Evolutionary conservation across 2,113 vertebrate genomes (phyloP), one percentile per base, ranked within the genome.

Genomic region (Phrynocephalus versicolor): DNA sequence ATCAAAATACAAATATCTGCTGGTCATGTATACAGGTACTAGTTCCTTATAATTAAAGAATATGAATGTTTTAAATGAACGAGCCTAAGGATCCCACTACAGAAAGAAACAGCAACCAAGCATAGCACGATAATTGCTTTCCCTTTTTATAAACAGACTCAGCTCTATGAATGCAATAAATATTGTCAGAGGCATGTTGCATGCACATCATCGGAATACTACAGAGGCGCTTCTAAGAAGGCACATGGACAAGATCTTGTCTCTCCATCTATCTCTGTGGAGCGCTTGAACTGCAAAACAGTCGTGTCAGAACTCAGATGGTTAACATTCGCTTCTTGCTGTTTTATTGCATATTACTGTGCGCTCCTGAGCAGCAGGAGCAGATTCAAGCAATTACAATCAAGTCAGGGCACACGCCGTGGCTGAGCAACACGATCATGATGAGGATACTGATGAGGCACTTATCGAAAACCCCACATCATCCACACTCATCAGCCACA

Each of bases 321-420:
- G 97, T 97, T 97, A 97, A 97, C 97, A 97, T 95, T 97, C 95
- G 96, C 95, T 96, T 96, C 96, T 97, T 97, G 97, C 98, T 97
- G 98, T 97, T 98, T 98, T 98, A 98, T 98, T 98, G 98, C 97
- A 98, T 97, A 97, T 98, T 97, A 97, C 96, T 95, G 95, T 96
- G 96, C 94, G 96, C 96, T 96, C 95, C 96, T 91, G 97, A 99
- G 97, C 98, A 98, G 98, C 98, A 96, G 99, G 99, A 98, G 98
- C 96, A 97, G 98, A 99, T 99, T 99, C 98, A 97, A 97, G 98
- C 99, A 99, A 99, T 99, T 99, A 99, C 98, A 99, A 99, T 99
- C 98, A 99, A 99, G 98, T 99, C 98, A 99, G 98, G 98, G 98
- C 98, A 97, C 98, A 98, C 98, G 98, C 98, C 97, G 97, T 97